Evolutionary conservation across 1,140 invertebrate genomes (phyloP).

Genomic region (Dinoponera quadriceps): DNA sequence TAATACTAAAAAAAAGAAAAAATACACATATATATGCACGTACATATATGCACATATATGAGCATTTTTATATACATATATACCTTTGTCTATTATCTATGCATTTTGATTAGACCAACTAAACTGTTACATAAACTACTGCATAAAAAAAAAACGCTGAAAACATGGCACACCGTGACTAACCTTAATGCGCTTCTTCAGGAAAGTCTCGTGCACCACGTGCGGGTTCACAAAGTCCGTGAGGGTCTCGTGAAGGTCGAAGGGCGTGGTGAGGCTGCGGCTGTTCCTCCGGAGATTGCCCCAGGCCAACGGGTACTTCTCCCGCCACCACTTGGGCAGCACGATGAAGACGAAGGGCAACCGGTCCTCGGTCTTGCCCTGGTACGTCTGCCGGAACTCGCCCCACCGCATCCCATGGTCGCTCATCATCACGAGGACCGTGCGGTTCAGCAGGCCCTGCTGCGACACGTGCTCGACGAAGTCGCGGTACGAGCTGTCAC

Average conservation of each 20-base stretch:
- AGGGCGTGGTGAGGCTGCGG: constrained; percentile 87
- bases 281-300: constrained; percentile 86
- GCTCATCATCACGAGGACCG: constrained; percentile 89
- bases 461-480: constrained; percentile 76
- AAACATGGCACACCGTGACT: too few relatives aligned
- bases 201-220: constrained; percentile 72
- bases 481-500: constrained; percentile 80
- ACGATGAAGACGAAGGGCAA: constrained; percentile 89
- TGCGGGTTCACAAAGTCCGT: constrained; percentile 87
- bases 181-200: constrained; percentile 73
- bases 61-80: too few relatives aligned
- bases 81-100: too few relatives aligned
- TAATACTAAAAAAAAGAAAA: too few relatives aligned
- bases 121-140: too few relatives aligned
- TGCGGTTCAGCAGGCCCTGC: constrained; percentile 82
- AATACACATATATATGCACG: too few relatives aligned
- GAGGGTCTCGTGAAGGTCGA: constrained; percentile 89
- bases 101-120: too few relatives aligned
- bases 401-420: constrained; percentile 91
- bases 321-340: constrained; percentile 87
- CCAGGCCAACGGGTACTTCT: constrained; percentile 84
- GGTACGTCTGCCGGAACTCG: constrained; percentile 87
- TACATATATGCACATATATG: too few relatives aligned
- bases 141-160: too few relatives aligned
- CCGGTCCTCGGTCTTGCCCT: constrained; percentile 89